Evolutionary conservation across 92 coral and sea anemone species (phyloP), one percentile per base, ranked within the genome.

Genomic region (Scolanthus callimorphus): DNA sequence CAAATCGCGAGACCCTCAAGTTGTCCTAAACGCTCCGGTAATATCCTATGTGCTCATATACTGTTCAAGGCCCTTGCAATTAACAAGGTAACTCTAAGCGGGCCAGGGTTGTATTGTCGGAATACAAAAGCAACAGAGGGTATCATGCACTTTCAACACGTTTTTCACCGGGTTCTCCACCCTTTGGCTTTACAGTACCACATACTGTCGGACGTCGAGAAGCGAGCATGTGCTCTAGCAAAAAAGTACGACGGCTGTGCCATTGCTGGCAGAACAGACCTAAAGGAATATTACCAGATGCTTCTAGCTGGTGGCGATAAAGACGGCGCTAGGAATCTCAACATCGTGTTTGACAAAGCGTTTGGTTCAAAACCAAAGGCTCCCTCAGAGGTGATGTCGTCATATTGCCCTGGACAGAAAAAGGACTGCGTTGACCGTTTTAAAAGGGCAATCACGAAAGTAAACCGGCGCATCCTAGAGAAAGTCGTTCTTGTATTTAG

Each of bases 51-150:
- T 46, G 52, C 52, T 4, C 52, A 46, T 20, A 19, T 46, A 21
- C 52, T 46, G 8, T 46, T 46, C 52, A 46, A 20, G 52, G 52
- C 8, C 23, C 8, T 46, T 19, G 22, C 11, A 4, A 46, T 46
- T n/a, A n/a, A n/a, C 3, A 13, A 50, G 21, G 27, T 29, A 31
- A 48, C 21, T 6, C 50, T 26, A 30, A 31, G 20, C 24, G 71
- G 60, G 17, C 49, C 71, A 22, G 49, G 58, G 9, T 59, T 64
- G 13, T 64, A 29, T 49, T 64, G 71, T 50, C 29, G 11, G 1
- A 23, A 31, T 51, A 24, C 48, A 8, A 20, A 26, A 63, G 34
- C 69, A 25, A 29, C 44, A 8, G 27, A 53, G 23, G 46, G 31
- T 10, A 57, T 46, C 25, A 63, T 28, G 15, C 25, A 10, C 9